Base-by-base conservation (phyloP, 2,797 vertebrate species). In the Pogoniulus pusillus region DNA sequence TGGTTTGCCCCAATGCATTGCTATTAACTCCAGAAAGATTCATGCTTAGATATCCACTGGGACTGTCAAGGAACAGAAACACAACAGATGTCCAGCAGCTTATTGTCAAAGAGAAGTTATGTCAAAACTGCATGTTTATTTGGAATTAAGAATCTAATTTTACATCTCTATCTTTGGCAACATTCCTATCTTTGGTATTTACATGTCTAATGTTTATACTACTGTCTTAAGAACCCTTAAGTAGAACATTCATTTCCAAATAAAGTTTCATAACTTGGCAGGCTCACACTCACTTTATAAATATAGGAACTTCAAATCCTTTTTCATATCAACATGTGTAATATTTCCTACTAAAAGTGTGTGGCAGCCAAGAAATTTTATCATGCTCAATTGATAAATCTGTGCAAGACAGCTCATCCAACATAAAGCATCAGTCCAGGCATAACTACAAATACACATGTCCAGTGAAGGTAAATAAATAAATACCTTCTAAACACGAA, bases 261-360 rank as follows among this genome's bases (percentile, higher is more conserved):
- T 94, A 94, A 91, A 96, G 73, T 90, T 96, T 94, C 79, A 85
- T 70, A 96, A 94, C 89, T 95, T 97, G 94, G 95, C 93, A 87
- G 75, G 54, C 57, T 79, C 2, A 15, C 16, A 54, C 12, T 93
- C 47, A 39, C 71, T 90, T 94, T 91, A 95, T 86, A 92, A 93
- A 87, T 84, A 72, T 59, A 91, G 78, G 78, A 91, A 90, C 88
- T 90, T 82, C 71, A 94, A 96, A 92, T 96, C 57, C 64, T 82
- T 95, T 96, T 94, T 82, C 83, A 87, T 90, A 75, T 82, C 97
- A 96, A 95, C 85, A 87, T 85, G 69, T 80, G 57, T 63, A 94
- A 85, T 94, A 94, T 90, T 94, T 94, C 82, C 91, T 93, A 93
- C 51, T 4, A n/a, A 91, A 95, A 95, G 53, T 32, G 8, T 79